Base-by-base conservation (phyloP, 30 jellyfish, hydroid and myxozoan genomes). In the Turritopsis dohrnii region DNA sequence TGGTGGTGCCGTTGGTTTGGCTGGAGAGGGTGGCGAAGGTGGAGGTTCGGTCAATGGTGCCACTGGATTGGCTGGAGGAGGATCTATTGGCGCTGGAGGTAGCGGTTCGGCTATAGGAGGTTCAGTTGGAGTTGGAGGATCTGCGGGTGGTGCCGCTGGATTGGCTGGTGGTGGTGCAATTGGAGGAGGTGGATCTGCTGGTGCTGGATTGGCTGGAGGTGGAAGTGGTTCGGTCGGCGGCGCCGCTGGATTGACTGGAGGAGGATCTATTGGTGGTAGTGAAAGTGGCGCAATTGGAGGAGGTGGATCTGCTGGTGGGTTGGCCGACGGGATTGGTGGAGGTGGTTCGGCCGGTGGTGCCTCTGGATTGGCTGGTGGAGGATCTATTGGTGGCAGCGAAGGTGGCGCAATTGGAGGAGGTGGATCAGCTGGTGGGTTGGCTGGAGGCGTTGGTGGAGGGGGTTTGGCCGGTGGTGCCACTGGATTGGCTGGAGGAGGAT, bases 401-500 rank as follows among this genome's bases (percentile, higher is more conserved):
- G n/a, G n/a, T n/a, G 87, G 27, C 0, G 87, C 54, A 0, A 31
- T 31, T 24, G 82, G 21, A 1, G 83, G 82, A 25, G 86, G 81
- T 26, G 86, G 80, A 52, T 79, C 81, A 1, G 81, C 66, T n/a
- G n/a, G n/a, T n/a, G n/a, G n/a, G n/a, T n/a, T n/a, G n/a, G n/a
- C n/a, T 41, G 82, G 54, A 18, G 87, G 82, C 0, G 87, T 54
- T 80, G 52, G 0, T 31, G 87, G 84, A 1, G 81, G 28, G 0
- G 54, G 0, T 1, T 54, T 1, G 0, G 87, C 84, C 21, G 87
- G 0, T 17, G 52, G 1, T 16, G 81, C 83, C 0, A 54, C 0
- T 20, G 87, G 54, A 23, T 84, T 84, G 18, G 87, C 53, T 31
- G 87, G 54, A n/a, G n/a, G n/a, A n/a, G n/a, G n/a, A n/a, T n/a